Evolutionary conservation across 2,888 invertebrate genomes (phyloP), one percentile per base, ranked within the genome.

Genomic region (Caradrina clavipalpis): DNA sequence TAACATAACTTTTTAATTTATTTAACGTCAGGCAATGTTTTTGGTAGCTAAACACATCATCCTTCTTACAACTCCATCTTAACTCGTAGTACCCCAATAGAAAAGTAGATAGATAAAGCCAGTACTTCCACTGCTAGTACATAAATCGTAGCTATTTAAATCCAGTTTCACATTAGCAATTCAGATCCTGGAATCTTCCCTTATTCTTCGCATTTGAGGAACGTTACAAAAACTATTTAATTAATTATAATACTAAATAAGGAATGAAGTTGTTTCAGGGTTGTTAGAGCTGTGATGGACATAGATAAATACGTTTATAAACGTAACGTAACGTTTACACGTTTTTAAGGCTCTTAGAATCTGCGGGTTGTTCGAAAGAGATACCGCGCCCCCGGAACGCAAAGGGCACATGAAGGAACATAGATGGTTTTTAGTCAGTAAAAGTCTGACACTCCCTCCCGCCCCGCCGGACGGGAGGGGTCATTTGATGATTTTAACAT

Each of bases 241-340:
- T 74, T 74, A 79, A 80, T 65, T 69, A 45, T 17, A 65, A 55
- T 76, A 59, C 80, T 80, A 63, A 79, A 80, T 64, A 69, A 60
- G 76, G 63, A 69, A 63, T 56, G 80, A 60, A 22, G 63, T 60
- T 66, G 22, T 50, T 47, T 51, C 26, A 65, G 65, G 65, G 73
- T 45, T 73, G 51, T 56, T 19, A 22, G 26, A 35, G 19, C 19
- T 57, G 35, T 19, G 26, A 4, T 26, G 17, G 10, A 5, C 21
- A 35, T 54, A n/a, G 8, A 2, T 17, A 17, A 4, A 8, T 35
- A 35, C 6, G 31, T 31, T 7, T 39, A 11, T 13, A 11, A 39
- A 39, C n/a, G n/a, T n/a, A n/a, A n/a, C n/a, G n/a, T n/a, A n/a
- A n/a, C n/a, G n/a, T n/a, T 26, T 26, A 26, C 2, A 42, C 42